Conservation (phyloP, 2,888 invertebrate species). For the Leptinotarsa haldemani region DNA sequence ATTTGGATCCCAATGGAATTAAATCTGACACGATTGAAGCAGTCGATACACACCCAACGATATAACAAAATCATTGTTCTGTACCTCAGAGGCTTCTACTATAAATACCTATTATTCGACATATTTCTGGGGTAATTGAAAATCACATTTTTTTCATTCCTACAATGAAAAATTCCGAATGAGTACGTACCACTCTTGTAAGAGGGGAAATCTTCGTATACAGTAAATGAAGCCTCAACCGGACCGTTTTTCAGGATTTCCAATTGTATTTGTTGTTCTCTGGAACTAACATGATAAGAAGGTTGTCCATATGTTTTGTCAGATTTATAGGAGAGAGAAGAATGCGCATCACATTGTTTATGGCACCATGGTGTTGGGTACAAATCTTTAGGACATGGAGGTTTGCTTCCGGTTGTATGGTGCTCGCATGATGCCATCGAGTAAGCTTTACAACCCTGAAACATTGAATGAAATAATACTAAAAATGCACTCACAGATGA, state of each 20-base stretch:
- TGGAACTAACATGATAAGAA: neutral
- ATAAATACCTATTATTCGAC: no score
- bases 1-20: no score
- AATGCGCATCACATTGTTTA: conserved; percentile 42
- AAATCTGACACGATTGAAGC: no score
- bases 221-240: conserved; percentile 85
- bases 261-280: conserved; percentile 71
- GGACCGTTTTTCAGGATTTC: conserved; percentile 86
- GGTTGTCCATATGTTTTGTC: neutral
- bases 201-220: conserved; percentile 81
- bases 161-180: no score
- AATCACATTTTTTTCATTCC: no score
- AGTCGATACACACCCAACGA: no score
- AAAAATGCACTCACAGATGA: no score
- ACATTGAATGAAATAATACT: neutral
- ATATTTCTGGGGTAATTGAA: no score
- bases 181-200: conserved; percentile 81
- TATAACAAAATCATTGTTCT: no score
- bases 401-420: conserved; percentile 3
- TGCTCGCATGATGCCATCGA: conserved; percentile 33
- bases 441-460: conserved; percentile 45
- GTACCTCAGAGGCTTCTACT: no score
- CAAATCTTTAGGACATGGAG: neutral
- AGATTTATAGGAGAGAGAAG: neutral
- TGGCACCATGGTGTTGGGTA: conserved; percentile 32